Base-by-base conservation (phyloP, 2,113 vertebrate species). In the Carettochelys insculpta region DNA sequence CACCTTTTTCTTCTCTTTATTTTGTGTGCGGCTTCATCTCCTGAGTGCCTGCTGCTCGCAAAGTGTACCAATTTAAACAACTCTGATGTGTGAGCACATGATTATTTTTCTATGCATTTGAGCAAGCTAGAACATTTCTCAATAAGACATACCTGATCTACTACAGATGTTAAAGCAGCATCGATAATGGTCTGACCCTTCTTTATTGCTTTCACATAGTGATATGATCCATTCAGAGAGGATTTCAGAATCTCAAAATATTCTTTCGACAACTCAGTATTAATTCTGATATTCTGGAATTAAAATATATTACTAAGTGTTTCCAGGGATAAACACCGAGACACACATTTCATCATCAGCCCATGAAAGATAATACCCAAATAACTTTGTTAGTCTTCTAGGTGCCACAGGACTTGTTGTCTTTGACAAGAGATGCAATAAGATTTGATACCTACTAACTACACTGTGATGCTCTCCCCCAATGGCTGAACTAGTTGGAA, bases 171-270 rank as follows among this genome's bases (percentile, higher is more conserved):
- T 45, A 99, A 96, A 2, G 97, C 96, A 6, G 98, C 99, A 58
- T 98, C 95, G n/a, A 99, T 98, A 50, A 97, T 9, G 0, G 98
- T 98, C 48, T 99, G 98, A 41, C 99, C 99, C 0, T 97, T 97
- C 95, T 97, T 98, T 9, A 98, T 90, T 0, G 98, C 98, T 96
- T 93, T 98, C 89, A 99, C 97, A 0, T 93, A 96, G 90, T 99
- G 98, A 86, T 99, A 98, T 0, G 99, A 99, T 50, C 99, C 99
- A 68, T 99, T 99, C 92, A 98, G 61, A 82, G 99, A 99, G 2
- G 99, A 99, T 5, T 98, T 92, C 82, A 99, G 92, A 56, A 99
- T 96, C 90, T 98, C 97, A 92, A 99, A 99, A 94, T 98, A 98
- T 56, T 98, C 98, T 1, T 34, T 50, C 25, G 98, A 98, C 83